These are phyloP conservation scores for Drosophila neotestacea DNA, from an alignment of 2,888 invertebrate species.

Conservation along the genomic window DNA sequence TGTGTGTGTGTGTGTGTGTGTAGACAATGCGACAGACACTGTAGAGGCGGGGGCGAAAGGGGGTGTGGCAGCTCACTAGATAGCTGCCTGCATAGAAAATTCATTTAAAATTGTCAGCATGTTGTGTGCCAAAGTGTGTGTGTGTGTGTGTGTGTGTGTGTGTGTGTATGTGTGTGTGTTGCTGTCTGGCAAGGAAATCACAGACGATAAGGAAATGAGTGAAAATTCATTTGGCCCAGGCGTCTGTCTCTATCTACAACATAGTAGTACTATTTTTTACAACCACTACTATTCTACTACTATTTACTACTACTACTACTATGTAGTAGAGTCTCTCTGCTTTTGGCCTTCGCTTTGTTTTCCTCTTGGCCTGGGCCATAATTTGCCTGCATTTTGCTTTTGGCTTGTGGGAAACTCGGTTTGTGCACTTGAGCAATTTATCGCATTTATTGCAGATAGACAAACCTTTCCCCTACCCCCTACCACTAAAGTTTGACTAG, in stretches of 20 bases:
- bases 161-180: conserved; percentile 26
- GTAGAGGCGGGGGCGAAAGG: conserved; percentile 1
- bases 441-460: conserved; percentile 67
- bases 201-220: conserved; percentile 83
- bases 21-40: conserved; percentile 71
- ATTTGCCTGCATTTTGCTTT: conserved; percentile 72
- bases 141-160: conserved; percentile 22
- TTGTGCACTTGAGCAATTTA: conserved; percentile 74
- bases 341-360: conserved; percentile 2
- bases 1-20: conserved; percentile 61
- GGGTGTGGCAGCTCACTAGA: conserved; percentile 22
- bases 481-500: neutral
- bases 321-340: conserved; percentile 8
- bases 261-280: conserved; percentile 23
- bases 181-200: conserved; percentile 81
- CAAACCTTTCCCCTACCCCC: conserved; percentile 20
- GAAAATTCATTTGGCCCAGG: conserved; percentile 80
- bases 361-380: conserved; percentile 45
- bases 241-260: conserved; percentile 4
- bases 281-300: conserved; percentile 12
- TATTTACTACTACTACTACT: conserved; percentile 13
- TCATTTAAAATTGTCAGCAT: conserved; percentile 75
- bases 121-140: conserved; percentile 30
- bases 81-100: conserved; percentile 77
- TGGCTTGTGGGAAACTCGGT: conserved; percentile 15